Base-by-base conservation (phyloP, 2,888 invertebrate species). In the Eilema depressum region DNA sequence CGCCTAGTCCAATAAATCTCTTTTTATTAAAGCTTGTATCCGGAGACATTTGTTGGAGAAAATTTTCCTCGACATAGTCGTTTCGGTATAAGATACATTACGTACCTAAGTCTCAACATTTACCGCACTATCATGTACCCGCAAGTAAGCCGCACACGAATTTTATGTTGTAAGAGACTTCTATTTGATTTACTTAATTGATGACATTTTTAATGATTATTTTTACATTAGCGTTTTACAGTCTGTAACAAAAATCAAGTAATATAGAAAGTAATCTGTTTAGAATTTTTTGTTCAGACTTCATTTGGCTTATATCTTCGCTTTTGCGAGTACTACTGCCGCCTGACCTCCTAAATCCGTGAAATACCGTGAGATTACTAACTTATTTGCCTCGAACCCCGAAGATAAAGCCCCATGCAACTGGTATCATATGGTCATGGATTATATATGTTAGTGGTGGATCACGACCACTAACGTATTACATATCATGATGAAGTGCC, bases 1-100 rank as follows among this genome's bases (percentile, higher is more conserved):
- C 73, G 53, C 26, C 57, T 28, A 64, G 57, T 68, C 63, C 63
- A 70, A 81, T 80, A 78, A 78, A 83, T 78, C 30, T 72, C 60
- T 70, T 68, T 53, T 71, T 75, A 77, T 69, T 74, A 77, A 61
- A 66, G 26, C 26, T 60, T 11, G 64, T 65, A 12, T 65, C 66
- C 59, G 66, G 57, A 37, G 66, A 37, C 57, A 30, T 64, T 66
- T 23, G 66, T 25, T 30, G 56, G 23, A 47, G 20, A 56, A 53
- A 12, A 30, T 56, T 30, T 65, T 56, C 28, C 64, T 53, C 53
- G 8, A 64, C 12, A n/a, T 53, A 26, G 28, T 64, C 28, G 28
- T 61, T 26, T 20, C 11, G 4, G 10, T 28, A 10, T 5, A 47
- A 60, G 17, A 53, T 53, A 20, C 30, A 25, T 14, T 59, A 20